Base-by-base conservation (phyloP, 2,888 invertebrate genomes). In the Lymantria monacha region DNA sequence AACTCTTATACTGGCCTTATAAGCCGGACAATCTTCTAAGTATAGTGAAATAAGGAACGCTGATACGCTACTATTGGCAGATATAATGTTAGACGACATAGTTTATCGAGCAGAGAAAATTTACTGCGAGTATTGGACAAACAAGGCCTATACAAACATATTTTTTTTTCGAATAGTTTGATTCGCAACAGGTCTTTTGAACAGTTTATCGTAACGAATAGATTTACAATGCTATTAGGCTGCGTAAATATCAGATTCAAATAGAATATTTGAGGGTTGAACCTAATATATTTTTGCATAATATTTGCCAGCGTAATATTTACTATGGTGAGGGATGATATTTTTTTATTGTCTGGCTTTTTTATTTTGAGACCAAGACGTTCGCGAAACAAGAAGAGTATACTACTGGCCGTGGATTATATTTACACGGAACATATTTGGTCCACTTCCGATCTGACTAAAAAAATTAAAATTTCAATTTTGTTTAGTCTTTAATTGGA, bases 11-110 rank as follows among this genome's bases (percentile, higher is more conserved):
- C 22, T 22, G 5, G 22, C 22, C 22, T 22, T 22, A 49, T 46
- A 51, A 57, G 44, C 51, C 54, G 52, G 49, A 42, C 57, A 59
- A 59, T 59, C 44, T 59, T 47, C 48, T 51, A 51, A 55, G 64
- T 55, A 55, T 46, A 54, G 41, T 45, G 42, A 51, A 48, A 36
- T 31, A 51, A 40, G 47, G 22, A 40, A 54, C 52, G 42, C 49
- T 45, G 36, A 9, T 9, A 31, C n/a, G 38, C 1, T 47, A 49
- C 48, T 43, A 40, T 14, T 46, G 13, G 48, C 49, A 49, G 47
- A 48, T 53, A 46, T 36, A 31, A 46, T 54, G 49, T 60, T 53
- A 48, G 59, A 15, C 30, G 43, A 44, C 46, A 51, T 53, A 51
- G 43, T 54, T 53, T 49, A 53, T 36, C 22, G 14, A 30, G 10